phyloP scores from a whole-genome alignment of 2,888 invertebrate species.

The Chrysopilus asiliformis region DNA sequence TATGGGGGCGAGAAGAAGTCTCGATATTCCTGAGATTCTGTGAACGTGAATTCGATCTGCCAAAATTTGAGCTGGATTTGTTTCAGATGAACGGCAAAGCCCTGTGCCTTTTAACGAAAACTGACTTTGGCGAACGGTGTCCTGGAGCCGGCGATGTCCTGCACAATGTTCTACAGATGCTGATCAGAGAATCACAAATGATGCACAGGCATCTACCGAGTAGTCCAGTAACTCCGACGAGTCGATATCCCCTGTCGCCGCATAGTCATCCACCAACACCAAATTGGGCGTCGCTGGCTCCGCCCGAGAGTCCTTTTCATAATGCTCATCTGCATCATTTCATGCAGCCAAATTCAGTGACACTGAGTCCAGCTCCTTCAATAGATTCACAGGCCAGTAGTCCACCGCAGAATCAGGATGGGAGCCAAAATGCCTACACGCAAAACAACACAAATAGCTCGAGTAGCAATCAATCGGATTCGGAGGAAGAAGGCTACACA shows the following conservation, averaged over 20 bases:
- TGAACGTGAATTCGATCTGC: conserved; percentile 82
- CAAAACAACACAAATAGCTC: conserved; percentile 39
- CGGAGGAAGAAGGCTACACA: conserved; percentile 59
- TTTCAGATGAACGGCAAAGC: conserved; percentile 98
- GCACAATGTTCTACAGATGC: conserved; percentile 82
- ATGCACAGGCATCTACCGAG: conserved; percentile 67
- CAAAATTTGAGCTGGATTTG: conserved; percentile 81
- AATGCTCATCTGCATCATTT: conserved; percentile 54
- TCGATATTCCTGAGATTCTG: conserved; percentile 79
- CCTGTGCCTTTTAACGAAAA: conserved; percentile 75
- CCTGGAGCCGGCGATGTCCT: conserved; percentile 89
- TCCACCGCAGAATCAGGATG: conserved; percentile 62
- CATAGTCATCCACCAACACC: conserved; percentile 72
- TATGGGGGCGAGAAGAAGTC: conserved; percentile 86
- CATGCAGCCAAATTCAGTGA: conserved; percentile 74
- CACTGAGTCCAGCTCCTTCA: conserved; percentile 80
- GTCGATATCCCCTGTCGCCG: conserved; percentile 66
- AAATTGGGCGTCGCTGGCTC: conserved; percentile 47
- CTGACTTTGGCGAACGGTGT: conserved; percentile 80
- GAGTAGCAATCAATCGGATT: conserved; percentile 67
- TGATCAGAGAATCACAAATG: conserved; percentile 67
- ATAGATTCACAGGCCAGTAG: conserved; percentile 78
- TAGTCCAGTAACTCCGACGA: conserved; percentile 69
- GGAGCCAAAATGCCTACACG: conserved; percentile 16
- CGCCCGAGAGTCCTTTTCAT: conserved; percentile 38